Evolutionary conservation across 2,888 invertebrate genomes (phyloP).

Genomic region (Chaetoderma sp.): DNA sequence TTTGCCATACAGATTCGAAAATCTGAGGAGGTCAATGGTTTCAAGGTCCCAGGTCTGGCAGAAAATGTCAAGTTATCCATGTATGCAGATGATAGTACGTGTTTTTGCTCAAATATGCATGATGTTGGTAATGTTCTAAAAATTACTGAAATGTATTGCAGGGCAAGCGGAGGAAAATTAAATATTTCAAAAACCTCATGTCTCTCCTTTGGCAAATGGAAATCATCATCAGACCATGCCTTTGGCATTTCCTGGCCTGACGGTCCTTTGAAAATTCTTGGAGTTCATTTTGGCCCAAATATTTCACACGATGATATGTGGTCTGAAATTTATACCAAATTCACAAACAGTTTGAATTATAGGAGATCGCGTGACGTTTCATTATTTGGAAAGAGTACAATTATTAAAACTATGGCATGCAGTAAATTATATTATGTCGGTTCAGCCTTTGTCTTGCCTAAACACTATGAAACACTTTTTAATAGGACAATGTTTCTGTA

Average conservation of each 20-base stretch:
- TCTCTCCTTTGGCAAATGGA: slow-evolving; percentile 35
- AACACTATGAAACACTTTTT: not conserved
- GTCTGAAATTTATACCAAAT: not conserved
- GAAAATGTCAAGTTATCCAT: slow-evolving; percentile 8
- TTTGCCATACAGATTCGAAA: not conserved
- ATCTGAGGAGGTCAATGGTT: slow-evolving; percentile 12
- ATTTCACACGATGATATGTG: not conserved
- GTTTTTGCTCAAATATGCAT: not conserved
- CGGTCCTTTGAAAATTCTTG: not conserved
- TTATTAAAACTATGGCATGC: not conserved
- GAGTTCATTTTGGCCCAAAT: not conserved
- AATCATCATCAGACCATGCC: slow-evolving; percentile 28
- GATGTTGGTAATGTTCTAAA: slow-evolving; percentile 5
- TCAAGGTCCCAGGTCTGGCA: slow-evolving; percentile 18
- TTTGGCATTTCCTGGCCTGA: slow-evolving; percentile 28
- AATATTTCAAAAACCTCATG: slow-evolving; percentile 33
- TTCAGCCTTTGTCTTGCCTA: not conserved
- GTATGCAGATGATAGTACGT: slow-evolving; percentile 21
- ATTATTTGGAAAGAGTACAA: not conserved
- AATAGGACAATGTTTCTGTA: not conserved
- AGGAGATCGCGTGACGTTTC: not conserved
- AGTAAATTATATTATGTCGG: not conserved
- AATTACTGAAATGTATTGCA: slow-evolving; percentile 11
- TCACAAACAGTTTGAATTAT: not conserved
- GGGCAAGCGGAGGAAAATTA: slow-evolving; percentile 28